Conservation (phyloP, 2,888 invertebrate species). For the Lasioglossum leucozonium region DNA sequence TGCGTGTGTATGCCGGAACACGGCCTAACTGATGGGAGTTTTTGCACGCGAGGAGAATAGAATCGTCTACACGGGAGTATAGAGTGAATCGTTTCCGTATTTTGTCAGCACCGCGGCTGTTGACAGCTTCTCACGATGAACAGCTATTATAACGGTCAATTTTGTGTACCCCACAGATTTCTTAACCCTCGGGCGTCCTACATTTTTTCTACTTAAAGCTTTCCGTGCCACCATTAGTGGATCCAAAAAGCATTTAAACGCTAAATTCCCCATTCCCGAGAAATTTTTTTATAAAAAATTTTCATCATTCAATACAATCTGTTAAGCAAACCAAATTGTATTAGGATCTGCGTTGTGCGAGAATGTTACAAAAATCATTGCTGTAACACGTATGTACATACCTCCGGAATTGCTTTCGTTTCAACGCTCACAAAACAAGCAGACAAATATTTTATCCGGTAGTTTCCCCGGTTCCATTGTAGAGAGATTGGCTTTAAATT, state of each 20-base stretch:
- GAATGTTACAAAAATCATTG: not conserved
- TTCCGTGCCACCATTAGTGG: not conserved
- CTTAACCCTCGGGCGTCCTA: no score
- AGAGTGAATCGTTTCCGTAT: conserved; percentile 33
- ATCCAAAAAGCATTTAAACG: not conserved
- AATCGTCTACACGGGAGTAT: conserved; percentile 9
- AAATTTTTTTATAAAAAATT: no score
- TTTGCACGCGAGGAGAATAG: conserved; percentile 58
- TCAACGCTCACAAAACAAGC: not conserved
- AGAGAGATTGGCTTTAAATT: conserved; percentile 21
- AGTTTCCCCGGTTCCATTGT: conserved; percentile 33
- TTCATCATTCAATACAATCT: not conserved
- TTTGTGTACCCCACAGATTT: not conserved
- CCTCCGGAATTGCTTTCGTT: not conserved
- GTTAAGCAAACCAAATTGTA: no score
- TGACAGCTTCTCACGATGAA: not conserved
- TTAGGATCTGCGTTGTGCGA: not conserved
- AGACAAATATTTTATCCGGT: conserved; percentile 39
- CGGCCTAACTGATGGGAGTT: conserved; percentile 58
- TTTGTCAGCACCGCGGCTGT: not conserved
- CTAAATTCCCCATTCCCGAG: not conserved
- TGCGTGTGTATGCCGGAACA: conserved; percentile 32
- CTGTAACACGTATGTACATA: not conserved
- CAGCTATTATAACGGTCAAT: not conserved
- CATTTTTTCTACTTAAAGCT: not conserved